phyloP scores from a whole-genome alignment of 2,113 vertebrate genomes.

The Haemorhous mexicanus region DNA sequence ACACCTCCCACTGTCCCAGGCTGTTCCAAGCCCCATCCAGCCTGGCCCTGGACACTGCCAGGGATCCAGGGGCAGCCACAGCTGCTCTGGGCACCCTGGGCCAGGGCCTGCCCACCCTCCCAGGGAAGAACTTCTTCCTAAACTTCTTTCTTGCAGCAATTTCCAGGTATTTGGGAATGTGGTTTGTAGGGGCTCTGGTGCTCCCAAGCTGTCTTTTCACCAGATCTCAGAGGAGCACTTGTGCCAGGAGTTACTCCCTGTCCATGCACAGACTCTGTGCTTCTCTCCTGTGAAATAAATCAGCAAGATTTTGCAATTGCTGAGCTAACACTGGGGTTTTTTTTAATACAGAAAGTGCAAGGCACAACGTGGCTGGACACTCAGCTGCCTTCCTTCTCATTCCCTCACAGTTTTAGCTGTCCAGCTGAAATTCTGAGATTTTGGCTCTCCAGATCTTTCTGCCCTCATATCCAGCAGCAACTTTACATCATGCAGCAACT shows the following conservation, averaged over 20 bases:
- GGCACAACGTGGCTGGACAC: background rate
- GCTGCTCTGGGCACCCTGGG: background rate
- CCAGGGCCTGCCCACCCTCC: background rate
- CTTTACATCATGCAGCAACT: background rate
- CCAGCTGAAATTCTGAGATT: background rate
- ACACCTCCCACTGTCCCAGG: background rate
- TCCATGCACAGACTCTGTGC: background rate
- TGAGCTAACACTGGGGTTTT: background rate
- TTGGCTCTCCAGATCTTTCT: background rate
- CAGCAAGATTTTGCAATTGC: background rate
- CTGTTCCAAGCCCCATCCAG: accelerated
- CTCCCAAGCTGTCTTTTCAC: background rate
- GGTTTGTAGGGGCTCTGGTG: background rate
- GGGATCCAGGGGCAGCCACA: background rate
- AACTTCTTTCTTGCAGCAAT: background rate
- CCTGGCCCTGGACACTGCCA: accelerated
- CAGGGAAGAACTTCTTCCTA: background rate
- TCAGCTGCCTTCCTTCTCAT: background rate
- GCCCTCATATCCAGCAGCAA: background rate
- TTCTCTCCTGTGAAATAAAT: background rate
- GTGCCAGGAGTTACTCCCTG: no score
- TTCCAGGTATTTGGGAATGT: background rate
- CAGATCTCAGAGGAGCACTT: accelerated
- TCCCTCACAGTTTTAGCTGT: background rate
- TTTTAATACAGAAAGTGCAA: background rate